Evolutionary conservation across 1,140 invertebrate genomes (phyloP), one percentile per base, ranked within the genome.

Genomic region (Pseudomyrmex concolor): DNA sequence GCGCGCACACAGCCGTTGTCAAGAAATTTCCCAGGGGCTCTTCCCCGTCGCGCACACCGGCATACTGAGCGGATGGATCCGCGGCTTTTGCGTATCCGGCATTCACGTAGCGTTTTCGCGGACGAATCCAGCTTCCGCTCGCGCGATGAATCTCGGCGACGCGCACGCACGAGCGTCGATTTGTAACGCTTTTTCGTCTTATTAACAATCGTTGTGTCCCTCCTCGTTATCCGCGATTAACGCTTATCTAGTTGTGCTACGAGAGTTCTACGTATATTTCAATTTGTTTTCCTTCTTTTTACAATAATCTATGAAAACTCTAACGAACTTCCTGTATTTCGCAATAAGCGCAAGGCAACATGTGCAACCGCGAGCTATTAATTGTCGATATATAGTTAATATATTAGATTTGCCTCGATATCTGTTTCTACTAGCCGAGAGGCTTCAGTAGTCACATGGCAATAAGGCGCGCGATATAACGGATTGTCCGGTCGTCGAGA

Each of bases 11-110:
- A 73, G 68, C 66, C 86, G 84, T 89, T 86, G 86, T 89, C 87
- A 88, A 89, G 88, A 89, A 89, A 89, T 89, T 89, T 89, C 88
- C 88, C 88, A 89, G 62, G 85, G 87, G 87, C 64, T 73, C 48
- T 80, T 67, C 82, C 68, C 50, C 62, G 55, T 78, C 76, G 88
- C 71, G 88, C 72, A n/a, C 74, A 77, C 80, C 22, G 85, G 88
- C 86, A 89, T 89, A 89, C 87, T 85, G 86, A 89, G 45, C 60
- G 81, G 50, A 55, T 19, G 57, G 84, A 77, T 83, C 55, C 84
- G 86, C 72, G 66, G 70, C 68, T 80, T 34, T 82, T 86, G 67
- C 85, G 84, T 71, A 67, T 66, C 80, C 77, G 51, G 57, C 48
- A 70, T 80, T 80, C 66, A 60, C 76, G 51, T 51, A 54, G 22